These are phyloP conservation scores for Tupiocoris notatus DNA, from an alignment of 2,888 invertebrate genomes.

Conservation along the genomic window DNA sequence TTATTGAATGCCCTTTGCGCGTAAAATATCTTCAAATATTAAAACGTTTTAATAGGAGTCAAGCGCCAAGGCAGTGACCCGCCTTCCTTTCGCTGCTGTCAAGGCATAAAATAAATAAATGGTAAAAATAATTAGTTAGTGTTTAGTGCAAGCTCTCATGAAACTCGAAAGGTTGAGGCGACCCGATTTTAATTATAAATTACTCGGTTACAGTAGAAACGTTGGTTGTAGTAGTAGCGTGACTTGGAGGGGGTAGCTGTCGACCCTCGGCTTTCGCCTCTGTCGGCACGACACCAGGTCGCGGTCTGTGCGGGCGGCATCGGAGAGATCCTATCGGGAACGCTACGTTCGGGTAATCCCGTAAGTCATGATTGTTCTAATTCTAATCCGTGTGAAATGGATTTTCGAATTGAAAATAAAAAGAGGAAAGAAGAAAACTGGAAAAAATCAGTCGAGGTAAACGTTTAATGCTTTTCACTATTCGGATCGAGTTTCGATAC, in stretches of 20 bases:
- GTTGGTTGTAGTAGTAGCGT: background rate
- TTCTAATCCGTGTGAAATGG: too few species aligned
- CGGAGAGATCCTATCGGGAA: background rate
- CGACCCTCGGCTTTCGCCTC: too few species aligned
- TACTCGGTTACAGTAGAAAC: slow-evolving; percentile 8
- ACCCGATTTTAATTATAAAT: slow-evolving; percentile 36
- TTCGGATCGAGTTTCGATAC: too few species aligned
- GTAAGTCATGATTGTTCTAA: too few species aligned
- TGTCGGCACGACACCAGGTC: too few species aligned
- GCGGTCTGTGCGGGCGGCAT: too few species aligned
- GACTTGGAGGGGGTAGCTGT: too few species aligned
- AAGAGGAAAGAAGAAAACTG: too few species aligned
- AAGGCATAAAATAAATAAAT: slow-evolving; percentile 10
- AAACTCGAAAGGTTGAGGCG: slow-evolving; percentile 5
- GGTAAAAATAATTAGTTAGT: slow-evolving; percentile 23
- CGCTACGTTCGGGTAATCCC: background rate
- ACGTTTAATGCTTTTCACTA: too few species aligned
- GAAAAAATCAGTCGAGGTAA: too few species aligned
- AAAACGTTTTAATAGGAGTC: slow-evolving; percentile 8
- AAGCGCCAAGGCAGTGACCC: too few species aligned
- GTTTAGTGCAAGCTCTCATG: slow-evolving; percentile 23
- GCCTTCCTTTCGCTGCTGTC: background rate
- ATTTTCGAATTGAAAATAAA: too few species aligned
- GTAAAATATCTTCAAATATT: slow-evolving; percentile 16
- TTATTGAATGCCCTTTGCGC: slow-evolving; percentile 23